Percentiles rank a stretch among this genome's conserved stretches.
Conservation (phyloP, 2,797 vertebrate genomes). For the Craterocephalus amniculus region DNA sequence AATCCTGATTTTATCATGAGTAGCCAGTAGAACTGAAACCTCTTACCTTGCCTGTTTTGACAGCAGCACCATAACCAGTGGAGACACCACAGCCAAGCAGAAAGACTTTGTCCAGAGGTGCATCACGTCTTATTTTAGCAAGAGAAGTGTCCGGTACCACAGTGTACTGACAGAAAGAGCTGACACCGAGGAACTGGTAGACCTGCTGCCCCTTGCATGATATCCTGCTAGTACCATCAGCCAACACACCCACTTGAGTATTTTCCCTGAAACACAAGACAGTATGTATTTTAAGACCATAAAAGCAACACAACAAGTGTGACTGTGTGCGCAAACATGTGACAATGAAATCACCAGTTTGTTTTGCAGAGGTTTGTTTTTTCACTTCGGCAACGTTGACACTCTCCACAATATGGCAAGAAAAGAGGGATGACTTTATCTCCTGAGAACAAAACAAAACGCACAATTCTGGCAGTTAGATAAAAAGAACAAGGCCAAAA, state of each 20-base stretch:
- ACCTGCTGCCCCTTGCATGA: slow-evolving; percentile 88
- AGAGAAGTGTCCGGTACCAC: slow-evolving; percentile 92
- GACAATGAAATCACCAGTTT: slow-evolving; percentile 85
- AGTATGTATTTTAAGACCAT: not conserved
- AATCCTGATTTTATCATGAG: not conserved
- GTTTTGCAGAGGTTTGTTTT: slow-evolving; percentile 94
- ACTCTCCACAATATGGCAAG: slow-evolving; percentile 91
- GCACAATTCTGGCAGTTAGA: not conserved
- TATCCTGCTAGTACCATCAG: slow-evolving; percentile 70
- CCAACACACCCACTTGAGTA: slow-evolving; percentile 54
- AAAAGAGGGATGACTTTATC: slow-evolving; percentile 93
- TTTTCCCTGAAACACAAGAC: slow-evolving; percentile 41
- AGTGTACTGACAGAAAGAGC: slow-evolving; percentile 93
- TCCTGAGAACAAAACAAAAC: slow-evolving; percentile 71
- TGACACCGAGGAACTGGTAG: slow-evolving; percentile 93
- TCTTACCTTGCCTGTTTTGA: slow-evolving; percentile 90
- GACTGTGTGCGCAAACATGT: not conserved
- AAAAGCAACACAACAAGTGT: not conserved
- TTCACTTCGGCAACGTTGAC: slow-evolving; percentile 88
- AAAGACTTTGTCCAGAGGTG: slow-evolving; percentile 91
- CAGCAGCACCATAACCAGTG: slow-evolving; percentile 91
- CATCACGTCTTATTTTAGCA: slow-evolving; percentile 86
- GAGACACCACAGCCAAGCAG: slow-evolving; percentile 92
- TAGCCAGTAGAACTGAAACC: not conserved
- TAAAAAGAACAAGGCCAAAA: not conserved